phyloP scores from a whole-genome alignment of 2,113 vertebrate species.

The Vimba vimba region DNA sequence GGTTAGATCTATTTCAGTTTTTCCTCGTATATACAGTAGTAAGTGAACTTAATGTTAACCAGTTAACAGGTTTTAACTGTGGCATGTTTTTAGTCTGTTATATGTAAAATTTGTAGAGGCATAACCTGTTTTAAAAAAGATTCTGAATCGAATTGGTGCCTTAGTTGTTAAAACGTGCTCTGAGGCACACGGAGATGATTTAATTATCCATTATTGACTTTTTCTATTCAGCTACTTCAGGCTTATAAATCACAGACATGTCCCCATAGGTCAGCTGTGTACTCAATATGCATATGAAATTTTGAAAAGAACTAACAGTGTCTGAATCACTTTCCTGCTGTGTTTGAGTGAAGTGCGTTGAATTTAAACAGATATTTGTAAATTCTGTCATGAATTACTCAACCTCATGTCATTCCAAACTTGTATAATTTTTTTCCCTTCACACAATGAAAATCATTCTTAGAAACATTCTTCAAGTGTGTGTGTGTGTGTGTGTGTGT shows the following conservation, averaged over 20 bases:
- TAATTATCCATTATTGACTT: background rate
- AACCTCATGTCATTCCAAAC: background rate
- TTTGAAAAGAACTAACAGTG: background rate
- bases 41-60: too few species aligned
- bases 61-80: too few species aligned
- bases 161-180: constrained; percentile 12
- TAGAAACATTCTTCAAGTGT: too few species aligned
- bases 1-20: too few species aligned
- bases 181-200: background rate
- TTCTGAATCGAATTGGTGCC: background rate
- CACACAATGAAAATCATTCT: too few species aligned
- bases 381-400: background rate
- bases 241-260: constrained; percentile 7
- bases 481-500: too few species aligned
- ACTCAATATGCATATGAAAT: background rate
- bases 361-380: background rate
- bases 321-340: background rate
- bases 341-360: background rate
- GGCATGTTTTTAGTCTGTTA: too few species aligned
- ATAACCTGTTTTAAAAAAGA: background rate
- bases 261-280: constrained; percentile 13
- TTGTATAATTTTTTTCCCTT: background rate
- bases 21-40: too few species aligned
- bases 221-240: background rate
- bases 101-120: background rate